Conservation (phyloP, 2,888 invertebrate species). For the Lasioglossum villosulum region DNA sequence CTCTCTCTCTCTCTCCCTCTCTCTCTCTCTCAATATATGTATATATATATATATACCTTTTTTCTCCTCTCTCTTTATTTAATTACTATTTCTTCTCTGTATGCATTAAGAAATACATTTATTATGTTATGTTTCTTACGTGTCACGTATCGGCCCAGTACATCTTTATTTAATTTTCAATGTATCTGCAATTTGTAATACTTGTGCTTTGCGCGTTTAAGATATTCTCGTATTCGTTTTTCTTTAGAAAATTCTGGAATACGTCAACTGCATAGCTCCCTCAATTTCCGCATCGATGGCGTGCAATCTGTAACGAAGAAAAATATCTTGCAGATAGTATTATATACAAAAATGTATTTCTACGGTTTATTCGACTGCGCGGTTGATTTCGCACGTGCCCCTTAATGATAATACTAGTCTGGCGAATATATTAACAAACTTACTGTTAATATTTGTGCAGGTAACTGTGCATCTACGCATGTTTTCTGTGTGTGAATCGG, state of each 20-base stretch:
- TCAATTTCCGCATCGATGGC: slow-evolving; percentile 22
- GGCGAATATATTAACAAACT: background rate
- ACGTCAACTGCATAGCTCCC: slow-evolving; percentile 46
- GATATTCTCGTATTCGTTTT: background rate
- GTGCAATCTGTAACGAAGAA: slow-evolving; percentile 35
- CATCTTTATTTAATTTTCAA: slow-evolving; percentile 23
- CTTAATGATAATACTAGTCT: background rate
- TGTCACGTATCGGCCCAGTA: slow-evolving; percentile 33
- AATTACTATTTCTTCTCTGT: background rate
- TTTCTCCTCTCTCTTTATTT: background rate
- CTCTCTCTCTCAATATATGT: background rate
- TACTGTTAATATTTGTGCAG: background rate
- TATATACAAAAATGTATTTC: background rate
- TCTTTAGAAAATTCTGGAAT: slow-evolving; percentile 10
- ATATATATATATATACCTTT: background rate
- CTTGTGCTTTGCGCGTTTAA: background rate
- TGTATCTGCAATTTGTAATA: slow-evolving; percentile 1
- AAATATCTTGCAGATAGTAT: background rate
- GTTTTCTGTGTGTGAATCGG: background rate
- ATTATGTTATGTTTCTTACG: slow-evolving; percentile 8
- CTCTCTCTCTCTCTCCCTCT: background rate
- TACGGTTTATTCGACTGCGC: no score
- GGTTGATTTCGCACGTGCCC: no score
- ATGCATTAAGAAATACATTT: slow-evolving; percentile 8
- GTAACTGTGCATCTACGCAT: slow-evolving; percentile 5